Percentiles rank a stretch among this genome's conserved stretches.
Evolutionary conservation across 2,797 vertebrate species (phyloP).

Genomic region (Chelidonichthys spinosus): DNA sequence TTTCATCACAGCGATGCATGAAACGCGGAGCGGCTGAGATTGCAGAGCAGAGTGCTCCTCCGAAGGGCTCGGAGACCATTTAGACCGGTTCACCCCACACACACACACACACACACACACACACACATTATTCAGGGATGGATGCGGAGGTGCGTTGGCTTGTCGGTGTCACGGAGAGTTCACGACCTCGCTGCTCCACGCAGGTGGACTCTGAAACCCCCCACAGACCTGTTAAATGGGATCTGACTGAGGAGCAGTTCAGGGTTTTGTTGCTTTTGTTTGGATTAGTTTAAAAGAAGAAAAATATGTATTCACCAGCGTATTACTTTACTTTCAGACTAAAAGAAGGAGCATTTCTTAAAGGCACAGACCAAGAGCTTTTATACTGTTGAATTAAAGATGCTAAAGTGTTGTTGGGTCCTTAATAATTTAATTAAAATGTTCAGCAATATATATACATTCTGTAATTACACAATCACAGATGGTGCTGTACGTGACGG

Average conservation of each 20-base stretch:
- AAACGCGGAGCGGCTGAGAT: slow-evolving; percentile 55
- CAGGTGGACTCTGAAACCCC: slow-evolving; percentile 64
- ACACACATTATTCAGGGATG: slow-evolving; percentile 77
- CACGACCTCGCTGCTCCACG: slow-evolving; percentile 54
- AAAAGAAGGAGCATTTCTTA: background rate
- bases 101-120: background rate
- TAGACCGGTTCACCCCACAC: slow-evolving; percentile 66
- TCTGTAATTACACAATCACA: background rate
- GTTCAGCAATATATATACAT: background rate
- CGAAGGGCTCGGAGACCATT: slow-evolving; percentile 63
- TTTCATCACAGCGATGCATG: slow-evolving; percentile 44
- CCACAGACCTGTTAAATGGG: slow-evolving; percentile 60
- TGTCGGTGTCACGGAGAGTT: slow-evolving; percentile 74
- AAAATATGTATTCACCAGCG: background rate
- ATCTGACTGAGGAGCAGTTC: slow-evolving; percentile 36
- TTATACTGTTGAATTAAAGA: background rate
- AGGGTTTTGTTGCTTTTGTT: slow-evolving; percentile 32
- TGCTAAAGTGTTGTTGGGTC: background rate
- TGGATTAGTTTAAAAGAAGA: slow-evolving; percentile 5
- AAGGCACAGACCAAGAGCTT: background rate
- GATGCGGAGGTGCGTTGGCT: slow-evolving; percentile 67
- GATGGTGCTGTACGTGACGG: background rate
- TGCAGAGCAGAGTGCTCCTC: slow-evolving; percentile 59
- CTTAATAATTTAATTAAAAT: background rate
- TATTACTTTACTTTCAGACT: background rate